These are phyloP conservation scores for Pollenia amentaria DNA, from an alignment of 2,888 invertebrate species.

Conservation along the genomic window DNA sequence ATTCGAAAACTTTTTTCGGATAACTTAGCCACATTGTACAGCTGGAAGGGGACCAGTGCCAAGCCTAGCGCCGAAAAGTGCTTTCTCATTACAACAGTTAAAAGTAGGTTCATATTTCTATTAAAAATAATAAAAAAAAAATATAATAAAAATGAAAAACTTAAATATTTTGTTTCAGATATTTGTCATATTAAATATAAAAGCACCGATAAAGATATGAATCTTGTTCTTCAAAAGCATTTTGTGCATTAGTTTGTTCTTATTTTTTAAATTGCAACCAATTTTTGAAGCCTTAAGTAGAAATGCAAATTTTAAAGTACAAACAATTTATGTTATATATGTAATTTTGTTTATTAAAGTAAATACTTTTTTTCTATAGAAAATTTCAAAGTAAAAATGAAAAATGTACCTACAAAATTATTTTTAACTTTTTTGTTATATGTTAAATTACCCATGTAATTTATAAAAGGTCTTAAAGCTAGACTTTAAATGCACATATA, in stretches of 20 bases:
- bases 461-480: too few species aligned
- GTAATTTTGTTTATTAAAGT: too few species aligned
- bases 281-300: constrained; percentile 11
- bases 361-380: background rate
- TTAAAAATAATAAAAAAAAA: constrained; percentile 11
- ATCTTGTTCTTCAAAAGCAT: constrained; percentile 52
- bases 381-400: constrained; percentile 6
- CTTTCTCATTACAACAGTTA: constrained; percentile 52
- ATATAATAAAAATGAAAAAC: constrained; percentile 18
- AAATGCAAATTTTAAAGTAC: constrained; percentile 15
- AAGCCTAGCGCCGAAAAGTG: constrained; percentile 59
- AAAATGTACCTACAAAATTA: background rate
- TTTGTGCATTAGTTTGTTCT: constrained; percentile 38
- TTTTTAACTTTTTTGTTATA: background rate
- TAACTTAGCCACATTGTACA: constrained; percentile 41
- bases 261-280: background rate
- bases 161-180: too few species aligned
- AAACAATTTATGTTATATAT: background rate
- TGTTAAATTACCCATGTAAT: constrained; percentile 14
- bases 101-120: constrained; percentile 42
- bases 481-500: too few species aligned
- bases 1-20: constrained; percentile 58
- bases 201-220: constrained; percentile 49
- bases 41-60: constrained; percentile 47
- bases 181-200: constrained; percentile 56